These are phyloP conservation scores for Peromyscus californicus DNA, from an alignment of 2,113 vertebrate genomes.

Conservation along the genomic window DNA sequence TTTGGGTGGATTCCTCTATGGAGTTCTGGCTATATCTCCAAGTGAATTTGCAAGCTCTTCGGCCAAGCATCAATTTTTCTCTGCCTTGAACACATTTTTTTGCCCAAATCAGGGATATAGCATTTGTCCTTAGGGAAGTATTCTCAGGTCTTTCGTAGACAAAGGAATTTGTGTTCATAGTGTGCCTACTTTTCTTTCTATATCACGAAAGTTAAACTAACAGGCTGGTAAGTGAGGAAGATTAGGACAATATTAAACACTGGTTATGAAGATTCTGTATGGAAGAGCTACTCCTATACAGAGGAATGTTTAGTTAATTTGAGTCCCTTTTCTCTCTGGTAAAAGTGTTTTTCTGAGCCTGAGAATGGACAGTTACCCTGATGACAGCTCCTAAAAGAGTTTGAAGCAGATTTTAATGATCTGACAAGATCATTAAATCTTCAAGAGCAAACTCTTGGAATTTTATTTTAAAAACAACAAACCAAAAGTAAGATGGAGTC, in stretches of 20 bases:
- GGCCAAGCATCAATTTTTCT: background rate
- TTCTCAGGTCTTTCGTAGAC: background rate
- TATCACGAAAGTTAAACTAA: background rate
- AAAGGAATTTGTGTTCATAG: background rate
- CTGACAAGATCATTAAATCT: background rate
- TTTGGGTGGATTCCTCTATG: background rate
- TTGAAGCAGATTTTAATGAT: background rate
- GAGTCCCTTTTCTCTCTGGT: background rate
- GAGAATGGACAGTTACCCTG: background rate
- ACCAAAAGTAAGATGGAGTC: slow-evolving; percentile 24
- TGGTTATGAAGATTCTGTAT: background rate
- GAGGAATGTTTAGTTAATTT: background rate
- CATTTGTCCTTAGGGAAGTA: background rate
- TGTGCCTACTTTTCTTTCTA: background rate
- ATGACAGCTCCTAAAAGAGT: background rate
- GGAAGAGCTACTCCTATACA: background rate
- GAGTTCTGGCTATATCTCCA: background rate
- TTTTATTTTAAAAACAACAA: background rate
- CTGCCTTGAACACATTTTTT: background rate
- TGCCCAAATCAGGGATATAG: background rate
- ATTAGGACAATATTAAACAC: background rate
- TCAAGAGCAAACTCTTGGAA: background rate
- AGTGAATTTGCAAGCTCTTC: background rate
- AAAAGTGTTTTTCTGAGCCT: background rate
- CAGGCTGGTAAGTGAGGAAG: background rate